These are phyloP conservation scores for Smutsia gigantea DNA, from an alignment of 2,797 vertebrate species.

Conservation along the genomic window DNA sequence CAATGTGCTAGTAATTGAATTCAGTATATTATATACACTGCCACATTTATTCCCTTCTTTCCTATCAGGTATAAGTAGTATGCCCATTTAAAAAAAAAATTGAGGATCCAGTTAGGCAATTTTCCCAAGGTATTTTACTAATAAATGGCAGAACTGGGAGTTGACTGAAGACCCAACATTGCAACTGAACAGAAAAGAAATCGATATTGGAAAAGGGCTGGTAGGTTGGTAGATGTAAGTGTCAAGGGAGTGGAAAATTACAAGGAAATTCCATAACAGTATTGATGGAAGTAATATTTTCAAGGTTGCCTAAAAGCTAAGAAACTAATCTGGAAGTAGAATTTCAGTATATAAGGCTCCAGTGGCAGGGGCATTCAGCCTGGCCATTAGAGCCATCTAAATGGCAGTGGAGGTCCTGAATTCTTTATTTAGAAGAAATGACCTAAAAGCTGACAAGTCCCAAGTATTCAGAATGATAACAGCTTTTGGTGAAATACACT, in stretches of 20 bases:
- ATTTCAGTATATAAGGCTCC: not conserved
- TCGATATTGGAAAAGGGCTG: not conserved
- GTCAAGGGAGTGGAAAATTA: not conserved
- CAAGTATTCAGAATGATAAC: not conserved
- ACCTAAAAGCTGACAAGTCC: not conserved
- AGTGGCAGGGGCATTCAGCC: not conserved
- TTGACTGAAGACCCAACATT: not conserved
- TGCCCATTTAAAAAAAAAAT: not conserved
- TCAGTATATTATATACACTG: not conserved
- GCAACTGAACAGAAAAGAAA: not conserved
- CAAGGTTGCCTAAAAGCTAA: not conserved
- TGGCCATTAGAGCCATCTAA: not conserved
- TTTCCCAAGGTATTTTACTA: not conserved
- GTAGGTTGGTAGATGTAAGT: not conserved
- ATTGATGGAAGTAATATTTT: not conserved
- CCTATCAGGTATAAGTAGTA: not conserved
- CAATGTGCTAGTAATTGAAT: not conserved
- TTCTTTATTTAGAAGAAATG: conserved; percentile 29
- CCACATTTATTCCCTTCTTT: not conserved
- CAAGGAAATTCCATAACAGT: not conserved
- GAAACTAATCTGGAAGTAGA: not conserved
- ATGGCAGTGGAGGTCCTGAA: not conserved
- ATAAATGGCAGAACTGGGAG: not conserved
- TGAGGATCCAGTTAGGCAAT: not conserved
- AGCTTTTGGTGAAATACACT: not conserved